These are phyloP conservation scores for Drosophila nannoptera DNA, from an alignment of 1,140 invertebrate genomes.

Conservation along the genomic window DNA sequence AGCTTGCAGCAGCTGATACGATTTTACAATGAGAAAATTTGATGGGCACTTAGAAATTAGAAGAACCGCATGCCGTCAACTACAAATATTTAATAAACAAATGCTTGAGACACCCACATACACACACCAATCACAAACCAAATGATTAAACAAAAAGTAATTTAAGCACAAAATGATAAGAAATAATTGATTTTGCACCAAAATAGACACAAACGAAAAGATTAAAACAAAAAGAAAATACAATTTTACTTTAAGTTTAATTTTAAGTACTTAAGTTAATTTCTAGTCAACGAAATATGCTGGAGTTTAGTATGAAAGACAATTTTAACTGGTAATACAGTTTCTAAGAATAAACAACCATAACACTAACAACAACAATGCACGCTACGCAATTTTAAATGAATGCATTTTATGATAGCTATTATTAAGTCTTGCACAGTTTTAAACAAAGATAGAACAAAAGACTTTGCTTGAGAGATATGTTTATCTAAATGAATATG, in stretches of 20 bases:
- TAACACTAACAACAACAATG: slow-evolving; percentile 30
- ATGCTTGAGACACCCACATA: slow-evolving; percentile 37
- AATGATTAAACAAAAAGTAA: slow-evolving; percentile 33
- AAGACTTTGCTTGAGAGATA: slow-evolving; percentile 69
- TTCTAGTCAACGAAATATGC: slow-evolving; percentile 76
- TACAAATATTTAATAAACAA: slow-evolving; percentile 22
- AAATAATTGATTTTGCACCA: slow-evolving; percentile 54
- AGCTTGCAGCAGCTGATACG: slow-evolving; percentile 59
- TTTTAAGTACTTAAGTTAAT: slow-evolving; percentile 73
- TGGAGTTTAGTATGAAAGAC: slow-evolving; percentile 59
- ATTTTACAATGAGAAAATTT: slow-evolving; percentile 25
- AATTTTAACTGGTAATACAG: slow-evolving; percentile 17
- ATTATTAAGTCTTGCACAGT: slow-evolving; percentile 63
- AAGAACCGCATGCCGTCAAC: slow-evolving; percentile 42
- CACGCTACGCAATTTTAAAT: slow-evolving; percentile 66
- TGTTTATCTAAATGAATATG: slow-evolving; percentile 41
- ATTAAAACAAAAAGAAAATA: too few species aligned
- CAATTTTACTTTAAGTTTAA: slow-evolving; percentile 35
- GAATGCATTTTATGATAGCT: slow-evolving; percentile 59
- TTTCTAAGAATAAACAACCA: slow-evolving; percentile 2
- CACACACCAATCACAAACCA: slow-evolving; percentile 23
- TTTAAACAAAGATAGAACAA: slow-evolving; percentile 72
- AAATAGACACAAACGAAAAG: slow-evolving; percentile 28
- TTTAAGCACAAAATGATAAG: slow-evolving; percentile 51
- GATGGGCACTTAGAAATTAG: slow-evolving; percentile 20